Evolutionary conservation across 2,797 vertebrate genomes (phyloP).

Genomic region (Potorous gilbertii): DNA sequence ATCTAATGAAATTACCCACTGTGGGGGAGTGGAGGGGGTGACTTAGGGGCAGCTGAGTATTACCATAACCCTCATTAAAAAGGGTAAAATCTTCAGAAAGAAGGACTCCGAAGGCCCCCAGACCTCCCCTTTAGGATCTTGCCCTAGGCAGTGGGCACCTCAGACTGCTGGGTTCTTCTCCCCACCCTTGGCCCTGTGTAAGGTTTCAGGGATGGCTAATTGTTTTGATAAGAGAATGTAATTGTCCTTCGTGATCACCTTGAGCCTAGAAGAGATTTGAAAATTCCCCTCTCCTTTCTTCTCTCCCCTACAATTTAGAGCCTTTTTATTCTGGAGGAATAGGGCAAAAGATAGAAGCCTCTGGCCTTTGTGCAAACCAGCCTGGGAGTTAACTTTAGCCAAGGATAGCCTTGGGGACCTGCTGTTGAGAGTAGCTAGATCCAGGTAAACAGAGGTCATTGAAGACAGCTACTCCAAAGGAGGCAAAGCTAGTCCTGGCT

Average conservation of each 20-base stretch:
- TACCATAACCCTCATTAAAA: constrained; percentile 5
- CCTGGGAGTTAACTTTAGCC: too few species aligned
- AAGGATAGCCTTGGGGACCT: too few species aligned
- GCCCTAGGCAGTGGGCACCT: not conserved
- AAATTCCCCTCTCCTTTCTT: constrained; percentile 14
- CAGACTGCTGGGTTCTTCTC: too few species aligned
- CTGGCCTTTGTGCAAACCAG: not conserved
- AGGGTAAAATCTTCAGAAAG: not conserved
- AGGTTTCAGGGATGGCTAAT: constrained; percentile 50
- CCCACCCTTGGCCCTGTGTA: not conserved
- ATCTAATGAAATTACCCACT: constrained; percentile 54
- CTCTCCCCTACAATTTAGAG: not conserved
- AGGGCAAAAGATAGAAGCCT: not conserved
- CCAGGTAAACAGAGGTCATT: too few species aligned
- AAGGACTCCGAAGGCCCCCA: not conserved
- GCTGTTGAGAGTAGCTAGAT: not conserved
- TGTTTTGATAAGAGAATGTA: constrained; percentile 81
- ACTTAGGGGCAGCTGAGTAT: constrained; percentile 30
- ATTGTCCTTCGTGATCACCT: constrained; percentile 74
- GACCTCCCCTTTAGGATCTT: not conserved
- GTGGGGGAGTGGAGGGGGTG: constrained; percentile 47
- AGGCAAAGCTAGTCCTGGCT: too few species aligned
- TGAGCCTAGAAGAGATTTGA: constrained; percentile 74
- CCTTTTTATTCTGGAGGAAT: not conserved
- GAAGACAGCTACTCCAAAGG: too few species aligned